A percentile compares a stretch with the other conserved stretches of the same genome.
phyloP scores from a whole-genome alignment of 2,113 vertebrate species.

The Manacus vitellinus region DNA sequence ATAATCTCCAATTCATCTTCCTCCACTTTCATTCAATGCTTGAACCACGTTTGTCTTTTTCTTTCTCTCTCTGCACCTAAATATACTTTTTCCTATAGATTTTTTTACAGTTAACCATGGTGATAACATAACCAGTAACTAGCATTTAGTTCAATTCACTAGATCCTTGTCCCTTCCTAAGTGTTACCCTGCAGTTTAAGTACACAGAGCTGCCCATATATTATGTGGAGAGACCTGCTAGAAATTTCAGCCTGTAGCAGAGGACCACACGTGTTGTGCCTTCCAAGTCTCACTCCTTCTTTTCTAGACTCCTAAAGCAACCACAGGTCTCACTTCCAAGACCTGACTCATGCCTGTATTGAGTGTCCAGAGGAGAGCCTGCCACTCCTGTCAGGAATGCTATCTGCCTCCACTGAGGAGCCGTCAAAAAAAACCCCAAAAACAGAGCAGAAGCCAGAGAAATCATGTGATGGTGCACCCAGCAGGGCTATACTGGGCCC shows the following conservation, averaged over 20 bases:
- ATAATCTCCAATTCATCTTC: slow-evolving; percentile 44
- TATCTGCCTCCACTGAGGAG: not conserved
- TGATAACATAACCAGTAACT: not conserved
- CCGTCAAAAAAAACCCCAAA: not conserved
- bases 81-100: not conserved
- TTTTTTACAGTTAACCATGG: not conserved
- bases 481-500: not conserved
- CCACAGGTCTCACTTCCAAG: not conserved
- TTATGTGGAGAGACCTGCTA: not conserved
- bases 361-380: not conserved
- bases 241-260: not conserved
- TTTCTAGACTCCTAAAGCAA: not conserved
- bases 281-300: not conserved
- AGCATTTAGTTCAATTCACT: not conserved
- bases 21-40: not conserved
- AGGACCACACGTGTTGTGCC: not conserved
- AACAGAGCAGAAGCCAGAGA: not conserved
- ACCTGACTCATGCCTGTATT: fast-evolving
- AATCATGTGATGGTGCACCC: fast-evolving
- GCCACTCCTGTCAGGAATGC: not conserved
- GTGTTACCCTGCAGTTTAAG: not conserved
- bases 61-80: not conserved
- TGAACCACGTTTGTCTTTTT: not conserved
- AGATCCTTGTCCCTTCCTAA: not conserved
- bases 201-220: not conserved